Evolutionary conservation across 2,888 invertebrate species (phyloP).

Genomic region (Mesorhabditis belari): DNA sequence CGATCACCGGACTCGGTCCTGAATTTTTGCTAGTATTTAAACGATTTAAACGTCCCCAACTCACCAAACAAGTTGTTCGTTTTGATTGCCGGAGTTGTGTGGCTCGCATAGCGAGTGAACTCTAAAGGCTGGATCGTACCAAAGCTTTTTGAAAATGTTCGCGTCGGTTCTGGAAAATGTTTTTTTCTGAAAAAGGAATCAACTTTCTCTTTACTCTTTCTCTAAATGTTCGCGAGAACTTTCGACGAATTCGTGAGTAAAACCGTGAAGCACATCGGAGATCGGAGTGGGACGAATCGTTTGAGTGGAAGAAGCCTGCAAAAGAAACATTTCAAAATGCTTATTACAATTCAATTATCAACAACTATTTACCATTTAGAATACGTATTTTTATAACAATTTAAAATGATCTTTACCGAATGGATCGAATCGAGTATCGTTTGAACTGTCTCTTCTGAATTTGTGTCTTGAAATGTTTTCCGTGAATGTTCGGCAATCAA

Average conservation of each 20-base stretch:
- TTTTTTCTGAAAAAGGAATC: not conserved
- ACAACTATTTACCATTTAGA: too few relatives aligned
- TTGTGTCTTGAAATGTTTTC: slow-evolving; percentile 16
- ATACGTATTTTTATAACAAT: too few relatives aligned
- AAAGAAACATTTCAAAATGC: not conserved
- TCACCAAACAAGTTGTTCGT: slow-evolving; percentile 34
- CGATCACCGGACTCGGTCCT: slow-evolving; percentile 50
- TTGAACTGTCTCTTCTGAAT: slow-evolving; percentile 5
- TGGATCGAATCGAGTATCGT: not conserved
- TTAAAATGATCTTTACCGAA: not conserved
- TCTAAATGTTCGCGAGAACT: slow-evolving; percentile 11
- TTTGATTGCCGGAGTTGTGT: slow-evolving; percentile 37
- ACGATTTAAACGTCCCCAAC: not conserved
- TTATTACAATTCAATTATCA: too few relatives aligned
- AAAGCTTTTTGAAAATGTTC: slow-evolving; percentile 24
- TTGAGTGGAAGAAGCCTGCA: not conserved
- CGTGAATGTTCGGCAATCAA: slow-evolving; percentile 27
- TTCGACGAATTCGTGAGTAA: slow-evolving; percentile 9
- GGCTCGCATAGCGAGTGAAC: slow-evolving; percentile 44
- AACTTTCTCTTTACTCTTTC: slow-evolving; percentile 1
- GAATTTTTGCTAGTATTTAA: not conserved
- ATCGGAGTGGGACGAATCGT: not conserved
- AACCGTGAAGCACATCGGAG: slow-evolving; percentile 10
- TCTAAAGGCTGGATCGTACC: slow-evolving; percentile 28
- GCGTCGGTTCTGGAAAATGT: slow-evolving; percentile 17